phyloP scores from a whole-genome alignment of 2,113 vertebrate species.

The Forbesichthys agassizii region DNA sequence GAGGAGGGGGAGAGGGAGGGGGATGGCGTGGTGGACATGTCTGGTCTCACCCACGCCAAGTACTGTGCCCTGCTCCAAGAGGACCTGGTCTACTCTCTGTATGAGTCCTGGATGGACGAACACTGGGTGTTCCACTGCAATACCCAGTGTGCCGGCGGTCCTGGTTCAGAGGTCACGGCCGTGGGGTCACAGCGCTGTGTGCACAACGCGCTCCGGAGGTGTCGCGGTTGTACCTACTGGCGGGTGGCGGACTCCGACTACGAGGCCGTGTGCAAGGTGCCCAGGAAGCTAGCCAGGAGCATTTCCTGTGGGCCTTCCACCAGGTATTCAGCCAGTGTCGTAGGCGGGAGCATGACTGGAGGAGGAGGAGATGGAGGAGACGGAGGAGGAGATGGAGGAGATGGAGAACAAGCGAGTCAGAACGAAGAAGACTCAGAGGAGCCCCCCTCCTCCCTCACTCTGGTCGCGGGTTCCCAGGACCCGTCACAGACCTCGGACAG shows the following conservation, averaged over 20 bases:
- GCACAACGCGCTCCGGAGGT: constrained; percentile 76
- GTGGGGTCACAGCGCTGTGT: constrained; percentile 50
- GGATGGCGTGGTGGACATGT: constrained; percentile 80
- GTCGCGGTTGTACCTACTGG: constrained; percentile 82
- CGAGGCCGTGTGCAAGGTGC: constrained; percentile 92
- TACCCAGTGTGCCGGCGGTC: constrained; percentile 65
- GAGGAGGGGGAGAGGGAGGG: constrained; percentile 24
- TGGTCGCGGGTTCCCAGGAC: constrained; percentile 65
- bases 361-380: constrained; percentile 34
- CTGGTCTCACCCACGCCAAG: constrained; percentile 80
- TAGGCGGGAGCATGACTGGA: constrained; percentile 64
- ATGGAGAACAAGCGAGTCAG: neutral
- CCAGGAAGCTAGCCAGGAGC: constrained; percentile 86
- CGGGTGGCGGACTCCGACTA: constrained; percentile 91
- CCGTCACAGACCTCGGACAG: constrained; percentile 64
- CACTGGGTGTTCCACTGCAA: constrained; percentile 61
- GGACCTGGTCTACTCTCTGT: constrained; percentile 89
- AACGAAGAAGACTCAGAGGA: constrained; percentile 73
- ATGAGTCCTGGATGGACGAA: constrained; percentile 88
- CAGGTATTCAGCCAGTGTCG: constrained; percentile 77
- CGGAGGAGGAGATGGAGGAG: constrained; percentile 33
- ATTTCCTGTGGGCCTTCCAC: constrained; percentile 83
- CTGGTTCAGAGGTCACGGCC: constrained; percentile 61
- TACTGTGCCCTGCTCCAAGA: constrained; percentile 90
- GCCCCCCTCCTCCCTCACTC: constrained; percentile 66